Evolutionary conservation across 2,113 vertebrate genomes (phyloP).

Genomic region (Thalassarche chlororhynchos): DNA sequence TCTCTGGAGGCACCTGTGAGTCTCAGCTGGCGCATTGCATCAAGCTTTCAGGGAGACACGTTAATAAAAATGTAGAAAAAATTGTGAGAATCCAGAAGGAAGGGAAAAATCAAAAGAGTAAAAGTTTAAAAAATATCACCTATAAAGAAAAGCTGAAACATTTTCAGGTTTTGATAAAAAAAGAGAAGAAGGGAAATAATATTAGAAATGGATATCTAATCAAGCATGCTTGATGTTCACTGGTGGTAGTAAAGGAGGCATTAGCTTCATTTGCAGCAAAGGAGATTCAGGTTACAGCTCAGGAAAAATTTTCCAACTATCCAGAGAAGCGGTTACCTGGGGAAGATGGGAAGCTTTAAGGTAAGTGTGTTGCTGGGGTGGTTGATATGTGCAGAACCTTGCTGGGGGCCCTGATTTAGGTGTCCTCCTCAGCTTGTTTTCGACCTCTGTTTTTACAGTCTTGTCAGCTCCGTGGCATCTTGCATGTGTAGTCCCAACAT

Average conservation of each 20-base stretch:
- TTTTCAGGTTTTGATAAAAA: background rate
- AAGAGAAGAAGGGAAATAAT: background rate
- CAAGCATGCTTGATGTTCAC: background rate
- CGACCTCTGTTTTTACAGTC: background rate
- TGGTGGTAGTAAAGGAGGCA: background rate
- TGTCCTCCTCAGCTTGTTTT: background rate
- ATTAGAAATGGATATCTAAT: background rate
- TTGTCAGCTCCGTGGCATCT: accelerated
- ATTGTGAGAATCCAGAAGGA: background rate
- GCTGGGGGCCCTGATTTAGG: background rate
- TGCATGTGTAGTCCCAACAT: accelerated
- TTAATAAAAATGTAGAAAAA: background rate
- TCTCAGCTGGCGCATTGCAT: background rate
- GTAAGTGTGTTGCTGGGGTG: background rate
- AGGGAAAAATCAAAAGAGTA: background rate
- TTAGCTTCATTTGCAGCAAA: background rate
- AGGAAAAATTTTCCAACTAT: background rate
- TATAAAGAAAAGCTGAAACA: background rate
- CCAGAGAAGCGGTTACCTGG: background rate
- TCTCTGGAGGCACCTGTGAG: background rate
- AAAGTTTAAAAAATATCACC: background rate
- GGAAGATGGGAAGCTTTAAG: background rate
- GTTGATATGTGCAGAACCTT: background rate
- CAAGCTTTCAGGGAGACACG: accelerated
- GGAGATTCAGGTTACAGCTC: background rate